Base-by-base conservation (phyloP, 2,888 invertebrate species). In the Falcaria lacertinaria region DNA sequence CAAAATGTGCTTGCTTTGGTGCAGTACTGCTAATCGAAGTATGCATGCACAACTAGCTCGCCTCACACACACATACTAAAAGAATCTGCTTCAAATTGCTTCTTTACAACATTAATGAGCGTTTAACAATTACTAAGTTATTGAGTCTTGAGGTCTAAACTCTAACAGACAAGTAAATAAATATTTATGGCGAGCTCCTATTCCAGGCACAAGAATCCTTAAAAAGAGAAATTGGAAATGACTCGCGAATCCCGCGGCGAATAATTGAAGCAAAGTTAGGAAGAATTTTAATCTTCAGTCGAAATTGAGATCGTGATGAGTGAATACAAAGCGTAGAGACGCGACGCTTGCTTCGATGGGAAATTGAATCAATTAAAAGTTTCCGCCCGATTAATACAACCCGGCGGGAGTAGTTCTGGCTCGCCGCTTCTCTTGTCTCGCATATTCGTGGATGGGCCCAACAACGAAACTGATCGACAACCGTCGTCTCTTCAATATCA, bases 361-460 rank as follows among this genome's bases (percentile, higher is more conserved):
- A 45, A 44, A 52, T 44, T 40, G 52, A 57, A 52, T 52, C 54
- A 50, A 64, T 63, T 58, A 57, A 54, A 61, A 63, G 37, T 66
- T 64, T 52, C 41, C 35, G 48, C 34, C 28, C 49, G 42, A 53
- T 48, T 44, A 45, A 41, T 35, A 37, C 34, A 6, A 22, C 7
- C 40, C 15, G 7, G 15, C 7, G 22, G 13, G 22, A 14, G 37
- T 5, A 6, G 7, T 15, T 25, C 28, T 19, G 6, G 28, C 8
- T 11, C 3, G 28, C 28, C 3, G 2, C 28, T 11, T 28, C 11
- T 11, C 28, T 11, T 22, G 22, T 7, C 19, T 19, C 3, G 19
- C 4, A 22, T 22, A 22, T 22, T 7, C 7, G 7, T 6, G 7
- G 5, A 22, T 22, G 7, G 3, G 6, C 6, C 7, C 7, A 5